A percentile compares a stretch with the other conserved stretches of the same genome.
These are phyloP conservation scores for Piscicola geometra DNA, from an alignment of 2,888 invertebrate genomes.

Conservation along the genomic window DNA sequence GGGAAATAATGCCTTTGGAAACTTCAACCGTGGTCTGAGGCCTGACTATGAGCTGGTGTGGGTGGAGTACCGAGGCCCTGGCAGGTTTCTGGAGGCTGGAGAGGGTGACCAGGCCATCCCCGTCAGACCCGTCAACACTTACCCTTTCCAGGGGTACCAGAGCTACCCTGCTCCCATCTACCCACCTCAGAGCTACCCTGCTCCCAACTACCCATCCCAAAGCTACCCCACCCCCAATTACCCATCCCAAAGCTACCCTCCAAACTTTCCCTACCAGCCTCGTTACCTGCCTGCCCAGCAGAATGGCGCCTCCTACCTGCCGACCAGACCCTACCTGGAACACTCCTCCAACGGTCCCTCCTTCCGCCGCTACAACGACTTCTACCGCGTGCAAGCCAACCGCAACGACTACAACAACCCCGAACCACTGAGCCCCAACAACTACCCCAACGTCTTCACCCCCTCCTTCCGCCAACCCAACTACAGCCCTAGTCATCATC, in stretches of 20 bases:
- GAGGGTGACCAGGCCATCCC: not conserved
- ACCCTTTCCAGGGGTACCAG: not conserved
- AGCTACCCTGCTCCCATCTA: not conserved
- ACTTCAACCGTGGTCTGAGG: not conserved
- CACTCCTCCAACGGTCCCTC: not conserved
- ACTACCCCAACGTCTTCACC: too few species aligned
- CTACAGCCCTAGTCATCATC: not conserved
- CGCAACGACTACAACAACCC: not conserved
- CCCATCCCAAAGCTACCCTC: not conserved
- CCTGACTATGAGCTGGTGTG: constrained; percentile 23
- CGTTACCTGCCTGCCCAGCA: not conserved
- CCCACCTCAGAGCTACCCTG: not conserved
- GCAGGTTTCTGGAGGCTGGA: not conserved
- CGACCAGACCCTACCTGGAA: not conserved
- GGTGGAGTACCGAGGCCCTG: constrained; percentile 25
- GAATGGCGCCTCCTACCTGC: not conserved
- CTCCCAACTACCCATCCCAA: not conserved
- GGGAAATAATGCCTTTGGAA: not conserved
- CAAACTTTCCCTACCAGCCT: not conserved
- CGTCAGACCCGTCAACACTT: not conserved
- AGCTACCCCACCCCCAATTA: not conserved
- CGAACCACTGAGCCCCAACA: not conserved
- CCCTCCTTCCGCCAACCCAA: not conserved
- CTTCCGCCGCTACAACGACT: not conserved
- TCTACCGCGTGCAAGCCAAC: not conserved